Conservation (phyloP, 2,113 vertebrate genomes). For the Proterorhinus semilunaris region DNA sequence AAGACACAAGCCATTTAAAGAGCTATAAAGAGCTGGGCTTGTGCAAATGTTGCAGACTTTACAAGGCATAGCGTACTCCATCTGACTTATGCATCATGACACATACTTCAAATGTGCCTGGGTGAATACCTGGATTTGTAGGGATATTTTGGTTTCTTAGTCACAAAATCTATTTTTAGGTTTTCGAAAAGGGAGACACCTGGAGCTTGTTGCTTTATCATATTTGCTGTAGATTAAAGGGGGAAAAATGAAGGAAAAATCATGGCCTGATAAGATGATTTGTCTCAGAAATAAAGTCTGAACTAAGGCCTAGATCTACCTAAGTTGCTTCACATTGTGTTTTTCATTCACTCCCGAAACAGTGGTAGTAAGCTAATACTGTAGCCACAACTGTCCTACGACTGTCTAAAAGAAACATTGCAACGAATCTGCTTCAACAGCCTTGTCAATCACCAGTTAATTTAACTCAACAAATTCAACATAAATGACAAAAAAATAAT, state of each 20-base stretch:
- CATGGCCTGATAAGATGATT: neutral
- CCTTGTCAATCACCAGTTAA: too few relatives aligned
- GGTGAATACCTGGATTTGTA: neutral
- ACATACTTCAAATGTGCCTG: neutral
- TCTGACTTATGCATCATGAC: neutral
- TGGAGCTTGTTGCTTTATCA: neutral
- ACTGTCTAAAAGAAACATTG: too few relatives aligned
- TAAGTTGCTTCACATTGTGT: too few relatives aligned
- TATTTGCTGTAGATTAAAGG: neutral
- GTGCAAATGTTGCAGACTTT: neutral
- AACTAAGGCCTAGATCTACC: neutral
- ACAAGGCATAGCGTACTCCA: neutral
- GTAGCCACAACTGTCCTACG: too few relatives aligned
- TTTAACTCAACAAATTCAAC: neutral
- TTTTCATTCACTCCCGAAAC: too few relatives aligned
- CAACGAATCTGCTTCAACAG: too few relatives aligned
- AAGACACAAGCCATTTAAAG: conserved; percentile 2
- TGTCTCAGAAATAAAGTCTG: neutral
- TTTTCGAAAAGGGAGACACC: neutral
- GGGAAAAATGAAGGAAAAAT: too few relatives aligned
- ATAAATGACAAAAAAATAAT: neutral
- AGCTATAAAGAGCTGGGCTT: neutral
- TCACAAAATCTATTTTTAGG: neutral
- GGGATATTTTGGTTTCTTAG: neutral
- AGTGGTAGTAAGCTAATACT: too few relatives aligned